Percentiles rank a stretch among this genome's conserved stretches.
Evolutionary conservation across 1,140 invertebrate species (phyloP).

Genomic region (Leptopilina boulardi): DNA sequence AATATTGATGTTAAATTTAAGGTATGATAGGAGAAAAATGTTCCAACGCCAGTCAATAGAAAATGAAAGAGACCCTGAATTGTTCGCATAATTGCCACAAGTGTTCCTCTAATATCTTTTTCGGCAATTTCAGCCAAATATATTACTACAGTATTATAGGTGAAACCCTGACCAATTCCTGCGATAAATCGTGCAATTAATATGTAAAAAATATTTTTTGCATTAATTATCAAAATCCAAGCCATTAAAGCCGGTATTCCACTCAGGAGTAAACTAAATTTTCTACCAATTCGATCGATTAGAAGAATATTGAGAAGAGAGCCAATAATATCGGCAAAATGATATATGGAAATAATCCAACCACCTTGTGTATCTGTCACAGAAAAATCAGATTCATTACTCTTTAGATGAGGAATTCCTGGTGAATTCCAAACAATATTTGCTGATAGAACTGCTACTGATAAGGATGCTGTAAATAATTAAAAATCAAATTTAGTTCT

Average conservation of each 20-base stretch:
- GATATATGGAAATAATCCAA: constrained; percentile 23
- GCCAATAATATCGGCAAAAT: constrained; percentile 1
- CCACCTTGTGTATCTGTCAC: constrained; percentile 7
- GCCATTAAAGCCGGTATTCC: neutral
- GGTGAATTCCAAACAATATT: constrained; percentile 19
- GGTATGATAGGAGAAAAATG: neutral
- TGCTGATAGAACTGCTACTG: constrained; percentile 21
- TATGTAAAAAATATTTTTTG: neutral
- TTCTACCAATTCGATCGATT: constrained; percentile 3
- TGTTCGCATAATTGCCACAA: constrained; percentile 3
- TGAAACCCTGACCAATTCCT: constrained; percentile 3
- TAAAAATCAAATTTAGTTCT: neutral
- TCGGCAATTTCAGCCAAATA: constrained; percentile 23
- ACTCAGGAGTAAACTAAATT: neutral
- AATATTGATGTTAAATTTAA: neutral
- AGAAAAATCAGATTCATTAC: neutral
- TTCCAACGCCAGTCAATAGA: neutral
- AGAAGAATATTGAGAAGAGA: constrained; percentile 14
- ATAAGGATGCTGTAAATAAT: neutral
- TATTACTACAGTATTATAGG: neutral
- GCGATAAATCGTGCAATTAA: neutral
- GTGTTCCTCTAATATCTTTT: neutral
- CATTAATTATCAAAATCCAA: constrained; percentile 10
- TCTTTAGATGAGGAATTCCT: neutral
- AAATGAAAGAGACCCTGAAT: constrained; percentile 12